Base-by-base conservation (phyloP, 2,888 invertebrate species). In the Linnaemya vulpina region DNA sequence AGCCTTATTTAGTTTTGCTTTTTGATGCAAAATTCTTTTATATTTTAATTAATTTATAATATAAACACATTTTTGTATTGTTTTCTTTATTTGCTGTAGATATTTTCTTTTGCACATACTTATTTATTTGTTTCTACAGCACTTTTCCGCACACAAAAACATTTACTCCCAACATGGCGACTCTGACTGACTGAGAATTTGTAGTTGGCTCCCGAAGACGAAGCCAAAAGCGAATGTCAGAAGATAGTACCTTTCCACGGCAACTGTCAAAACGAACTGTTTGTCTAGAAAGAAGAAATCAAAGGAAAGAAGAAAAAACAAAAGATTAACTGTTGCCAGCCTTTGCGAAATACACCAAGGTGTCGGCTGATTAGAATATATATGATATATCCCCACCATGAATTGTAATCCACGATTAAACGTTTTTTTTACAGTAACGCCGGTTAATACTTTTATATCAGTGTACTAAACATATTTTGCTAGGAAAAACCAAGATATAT, bases 131-230 rank as follows among this genome's bases (percentile, higher is more conserved):
- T 51, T 35, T 53, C 8, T 1, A 30, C 20, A 17, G 58, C 1
- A 4, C 2, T 71, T 60, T 38, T 76, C 79, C 79, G 79, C 58
- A 40, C 17, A 46, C 70, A 80, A 70, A 74, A 84, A 78, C 65
- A 75, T 51, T 40, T 75, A 70, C 65, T 80, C 79, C 46, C 40
- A 83, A 74, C 83, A 83, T 83, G 83, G 75, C 80, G 84, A 80
- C 84, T 83, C 77, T 62, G 58, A 76, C 75, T 82, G 46, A 60
- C 35, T 63, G 43, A 51, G 60, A 40, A 40, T 30, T 70, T 30
- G 35, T 68, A 3, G 13, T 49, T 65, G 40, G 30, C 65, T 71
- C 30, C 25, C 77, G 70, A 81, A 68, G 62, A 30, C 20, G 25
- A 22, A 17, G 30, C 46, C 40, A n/a, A 78, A 60, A 63, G 81